These are phyloP conservation scores for Phaedon cochleariae DNA, from an alignment of 2,888 invertebrate genomes.

Conservation along the genomic window DNA sequence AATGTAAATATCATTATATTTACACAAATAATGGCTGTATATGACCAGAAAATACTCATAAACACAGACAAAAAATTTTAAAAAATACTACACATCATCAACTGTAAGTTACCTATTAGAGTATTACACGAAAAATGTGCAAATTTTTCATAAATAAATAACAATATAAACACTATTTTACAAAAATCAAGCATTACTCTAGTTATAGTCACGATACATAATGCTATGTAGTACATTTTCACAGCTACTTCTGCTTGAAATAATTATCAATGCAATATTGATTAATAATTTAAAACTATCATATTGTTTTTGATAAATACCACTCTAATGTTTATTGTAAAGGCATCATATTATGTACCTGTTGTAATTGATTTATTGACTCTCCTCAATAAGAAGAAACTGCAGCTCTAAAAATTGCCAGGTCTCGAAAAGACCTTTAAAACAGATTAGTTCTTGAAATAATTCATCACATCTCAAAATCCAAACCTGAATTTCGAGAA, in stretches of 20 bases:
- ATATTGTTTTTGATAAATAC: background rate
- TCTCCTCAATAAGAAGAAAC: too few relatives aligned
- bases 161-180: constrained; percentile 41
- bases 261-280: constrained; percentile 6
- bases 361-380: too few relatives aligned
- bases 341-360: background rate
- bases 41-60: constrained; percentile 61
- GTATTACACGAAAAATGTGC: constrained; percentile 29
- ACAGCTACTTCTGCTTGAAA: constrained; percentile 17
- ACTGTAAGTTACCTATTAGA: background rate
- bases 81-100: constrained; percentile 47
- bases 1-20: constrained; percentile 60
- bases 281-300: background rate
- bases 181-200: constrained; percentile 45
- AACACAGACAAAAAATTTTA: constrained; percentile 53
- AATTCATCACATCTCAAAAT: too few relatives aligned
- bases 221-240: constrained; percentile 12
- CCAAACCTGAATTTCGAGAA: too few relatives aligned
- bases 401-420: too few relatives aligned
- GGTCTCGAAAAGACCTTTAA: too few relatives aligned
- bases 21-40: constrained; percentile 57
- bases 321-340: too few relatives aligned
- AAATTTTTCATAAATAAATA: constrained; percentile 43
- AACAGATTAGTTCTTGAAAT: too few relatives aligned
- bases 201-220: constrained; percentile 43